Evolutionary conservation across 2,797 vertebrate species (phyloP).

Genomic region (Eulemur mongoz): DNA sequence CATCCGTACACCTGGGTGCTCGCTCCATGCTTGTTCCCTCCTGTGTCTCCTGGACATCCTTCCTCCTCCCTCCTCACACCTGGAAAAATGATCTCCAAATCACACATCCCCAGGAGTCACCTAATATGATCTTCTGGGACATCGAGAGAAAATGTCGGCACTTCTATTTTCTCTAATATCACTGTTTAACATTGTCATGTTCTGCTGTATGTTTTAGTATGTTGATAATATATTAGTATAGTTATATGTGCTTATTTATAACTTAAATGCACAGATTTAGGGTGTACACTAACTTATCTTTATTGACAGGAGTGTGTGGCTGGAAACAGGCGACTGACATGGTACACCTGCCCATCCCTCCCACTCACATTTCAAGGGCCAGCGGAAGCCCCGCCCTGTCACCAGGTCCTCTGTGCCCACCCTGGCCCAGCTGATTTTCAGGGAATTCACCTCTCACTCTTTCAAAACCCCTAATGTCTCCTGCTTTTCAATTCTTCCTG

Average conservation of each 20-base stretch:
- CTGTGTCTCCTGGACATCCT: neutral
- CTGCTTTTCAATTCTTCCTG: neutral
- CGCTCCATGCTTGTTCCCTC: too few species aligned
- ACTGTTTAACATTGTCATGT: neutral
- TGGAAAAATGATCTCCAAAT: neutral
- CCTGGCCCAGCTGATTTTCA: neutral
- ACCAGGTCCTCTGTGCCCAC: neutral
- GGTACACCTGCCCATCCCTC: neutral
- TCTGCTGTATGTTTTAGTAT: neutral
- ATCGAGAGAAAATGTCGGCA: neutral
- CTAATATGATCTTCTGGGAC: neutral
- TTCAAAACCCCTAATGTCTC: neutral
- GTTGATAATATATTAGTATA: neutral
- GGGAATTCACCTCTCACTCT: neutral
- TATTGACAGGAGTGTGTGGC: neutral
- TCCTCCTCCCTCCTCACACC: neutral
- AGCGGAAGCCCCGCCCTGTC: rapidly evolving
- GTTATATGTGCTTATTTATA: neutral
- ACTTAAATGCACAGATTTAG: neutral
- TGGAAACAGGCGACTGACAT: neutral
- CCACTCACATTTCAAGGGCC: neutral
- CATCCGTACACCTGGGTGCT: rapidly evolving
- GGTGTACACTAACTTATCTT: neutral
- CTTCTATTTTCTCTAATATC: neutral
- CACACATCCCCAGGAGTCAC: too few species aligned